Conservation (phyloP, 2,113 vertebrate genomes). For the Nymphicus hollandicus region DNA sequence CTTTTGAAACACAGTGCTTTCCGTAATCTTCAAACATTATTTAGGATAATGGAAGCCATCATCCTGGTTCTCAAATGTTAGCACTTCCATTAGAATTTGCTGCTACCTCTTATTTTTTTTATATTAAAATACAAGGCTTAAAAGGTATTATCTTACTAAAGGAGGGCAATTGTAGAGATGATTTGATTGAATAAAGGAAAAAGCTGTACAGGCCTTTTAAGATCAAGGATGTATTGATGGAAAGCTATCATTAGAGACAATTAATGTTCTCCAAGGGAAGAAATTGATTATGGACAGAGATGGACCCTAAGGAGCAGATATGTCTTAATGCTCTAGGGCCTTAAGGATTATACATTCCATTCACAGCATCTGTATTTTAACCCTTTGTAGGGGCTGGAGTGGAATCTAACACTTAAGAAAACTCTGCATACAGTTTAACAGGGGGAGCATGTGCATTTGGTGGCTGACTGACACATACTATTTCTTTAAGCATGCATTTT, state of each 20-base stretch:
- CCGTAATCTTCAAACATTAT: conserved; percentile 88
- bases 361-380: conserved; percentile 80
- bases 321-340: conserved; percentile 80
- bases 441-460: not conserved
- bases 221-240: conserved; percentile 92
- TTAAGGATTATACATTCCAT: conserved; percentile 79
- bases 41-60: conserved; percentile 87
- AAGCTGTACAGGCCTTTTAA: conserved; percentile 86
- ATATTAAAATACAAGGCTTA: conserved; percentile 93
- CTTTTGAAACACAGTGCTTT: conserved; percentile 85
- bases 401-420: conserved; percentile 7
- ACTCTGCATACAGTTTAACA: not conserved
- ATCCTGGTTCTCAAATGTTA: conserved; percentile 81
- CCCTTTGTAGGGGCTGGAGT: conserved; percentile 62
- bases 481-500: not conserved
- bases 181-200: conserved; percentile 94
- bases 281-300: conserved; percentile 93
- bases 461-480: not conserved
- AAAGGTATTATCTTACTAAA: conserved; percentile 90
- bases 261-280: conserved; percentile 87
- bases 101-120: conserved; percentile 90
- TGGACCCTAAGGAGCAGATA: conserved; percentile 82
- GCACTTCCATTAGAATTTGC: conserved; percentile 85
- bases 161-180: conserved; percentile 86
- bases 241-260: conserved; percentile 97